Evolutionary conservation across 2,888 invertebrate genomes (phyloP), one percentile per base, ranked within the genome.

Genomic region (Synergus gifuensis): DNA sequence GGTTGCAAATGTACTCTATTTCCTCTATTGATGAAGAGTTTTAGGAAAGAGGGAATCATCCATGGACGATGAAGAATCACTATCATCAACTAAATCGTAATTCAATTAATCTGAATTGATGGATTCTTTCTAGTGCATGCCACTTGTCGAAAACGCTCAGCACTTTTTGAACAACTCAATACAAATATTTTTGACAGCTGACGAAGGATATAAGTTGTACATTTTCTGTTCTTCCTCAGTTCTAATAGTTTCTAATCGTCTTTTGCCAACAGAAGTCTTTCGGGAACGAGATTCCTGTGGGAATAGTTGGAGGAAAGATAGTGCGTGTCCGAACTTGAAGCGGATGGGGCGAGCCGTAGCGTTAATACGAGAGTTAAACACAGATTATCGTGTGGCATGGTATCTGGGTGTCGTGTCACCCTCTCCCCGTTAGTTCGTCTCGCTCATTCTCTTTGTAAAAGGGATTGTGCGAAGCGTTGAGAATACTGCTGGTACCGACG

Each of bases 401-500:
- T 83, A 86, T 84, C 84, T 84, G 79, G 83, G 85, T 84, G 69
- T 81, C 84, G 82, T 83, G 83, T 83, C 83, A 82, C 83, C 83
- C 81, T 79, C 78, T 77, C 78, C 81, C 76, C 80, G 64, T 80
- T 78, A 69, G 67, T 73, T 22, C 80, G 80, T 82, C 79, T 78
- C 78, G 81, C 78, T 81, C 77, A 69, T 82, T 82, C 81, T 83
- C 83, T 82, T 79, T 84, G 79, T 82, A 76, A 81, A 78, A 69
- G 79, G 78, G 83, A 82, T 78, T 79, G 79, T 79, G 83, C 80
- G 78, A 78, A 81, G 84, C 78, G 40, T 58, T 76, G 79, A 76
- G 83, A 80, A 82, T 81, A 82, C 82, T 79, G 46, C 66, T 67
- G 81, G 79, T 79, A 79, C 83, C 82, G 79, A 77, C 82, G 79